These are phyloP conservation scores for Macaria liturata DNA, from an alignment of 2,888 invertebrate genomes.

Conservation along the genomic window DNA sequence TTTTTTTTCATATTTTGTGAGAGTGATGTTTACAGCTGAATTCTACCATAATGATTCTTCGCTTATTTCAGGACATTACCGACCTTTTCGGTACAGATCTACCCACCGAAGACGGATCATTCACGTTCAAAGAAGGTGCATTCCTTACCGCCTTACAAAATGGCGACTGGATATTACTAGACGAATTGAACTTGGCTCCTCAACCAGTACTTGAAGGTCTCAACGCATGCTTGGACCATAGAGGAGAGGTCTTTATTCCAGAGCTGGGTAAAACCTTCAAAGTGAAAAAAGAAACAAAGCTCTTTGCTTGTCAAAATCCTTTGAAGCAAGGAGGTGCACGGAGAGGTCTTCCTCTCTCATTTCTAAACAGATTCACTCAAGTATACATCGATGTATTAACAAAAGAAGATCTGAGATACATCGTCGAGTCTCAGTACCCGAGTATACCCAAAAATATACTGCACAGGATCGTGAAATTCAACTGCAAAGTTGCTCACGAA, in stretches of 20 bases:
- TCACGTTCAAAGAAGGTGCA: slow-evolving; percentile 98
- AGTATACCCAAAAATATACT: slow-evolving; percentile 84
- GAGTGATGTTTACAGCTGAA: too few relatives aligned
- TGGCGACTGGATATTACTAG: slow-evolving; percentile 97
- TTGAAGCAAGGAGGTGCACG: slow-evolving; percentile 97
- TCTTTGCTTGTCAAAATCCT: slow-evolving; percentile 99
- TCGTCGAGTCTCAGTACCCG: slow-evolving; percentile 86
- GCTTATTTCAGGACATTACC: slow-evolving; percentile 89
- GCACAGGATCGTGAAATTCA: slow-evolving; percentile 90
- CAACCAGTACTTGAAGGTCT: slow-evolving; percentile 99
- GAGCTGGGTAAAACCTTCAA: slow-evolving; percentile 95
- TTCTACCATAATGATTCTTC: too few relatives aligned
- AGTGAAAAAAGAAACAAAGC: slow-evolving; percentile 89
- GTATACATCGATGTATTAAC: slow-evolving; percentile 87
- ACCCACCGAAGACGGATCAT: slow-evolving; percentile 96
- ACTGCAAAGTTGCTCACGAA: slow-evolving; percentile 86
- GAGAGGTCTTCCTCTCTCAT: slow-evolving; percentile 97
- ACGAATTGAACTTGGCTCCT: slow-evolving; percentile 98
- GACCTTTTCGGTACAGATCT: slow-evolving; percentile 99
- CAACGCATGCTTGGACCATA: slow-evolving; percentile 98
- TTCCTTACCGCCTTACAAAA: slow-evolving; percentile 95
- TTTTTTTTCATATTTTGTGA: too few relatives aligned
- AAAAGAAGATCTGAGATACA: slow-evolving; percentile 86
- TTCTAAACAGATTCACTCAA: slow-evolving; percentile 98
- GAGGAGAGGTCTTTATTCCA: slow-evolving; percentile 97